Percentiles rank a stretch among this genome's conserved stretches.
Evolutionary conservation across 2,113 vertebrate species (phyloP).

Genomic region (Brachypteracias leptosomus): DNA sequence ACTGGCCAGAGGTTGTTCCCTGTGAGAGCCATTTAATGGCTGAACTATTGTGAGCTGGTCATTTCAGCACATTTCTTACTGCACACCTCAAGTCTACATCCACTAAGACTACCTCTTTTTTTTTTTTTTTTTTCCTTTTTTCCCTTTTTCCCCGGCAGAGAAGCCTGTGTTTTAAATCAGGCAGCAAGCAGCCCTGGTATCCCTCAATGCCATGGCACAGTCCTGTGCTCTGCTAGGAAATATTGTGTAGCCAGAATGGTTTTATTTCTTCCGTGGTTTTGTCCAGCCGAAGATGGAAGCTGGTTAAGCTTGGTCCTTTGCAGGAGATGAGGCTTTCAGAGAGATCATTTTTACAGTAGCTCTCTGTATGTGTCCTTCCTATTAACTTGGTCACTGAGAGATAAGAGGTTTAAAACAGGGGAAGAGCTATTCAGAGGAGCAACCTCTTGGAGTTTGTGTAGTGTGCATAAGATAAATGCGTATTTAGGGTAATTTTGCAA

Average conservation of each 20-base stretch:
- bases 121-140: neutral
- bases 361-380: neutral
- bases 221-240: neutral
- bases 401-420: neutral
- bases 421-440: neutral
- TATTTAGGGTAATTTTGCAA: conserved; percentile 30
- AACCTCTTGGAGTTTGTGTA: neutral
- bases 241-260: neutral
- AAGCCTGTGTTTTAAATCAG: neutral
- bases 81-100: neutral
- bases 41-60: neutral
- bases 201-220: neutral
- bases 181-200: neutral
- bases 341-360: neutral
- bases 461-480: neutral
- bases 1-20: neutral
- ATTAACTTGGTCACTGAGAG: neutral
- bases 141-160: neutral
- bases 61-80: neutral
- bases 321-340: neutral
- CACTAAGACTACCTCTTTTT: neutral
- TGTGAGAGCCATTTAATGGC: neutral
- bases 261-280: neutral
- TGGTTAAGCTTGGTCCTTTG: neutral
- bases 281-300: neutral